Evolutionary conservation across 2,888 invertebrate species (phyloP), one percentile per base, ranked within the genome.

Genomic region (Lapara coniferarum): DNA sequence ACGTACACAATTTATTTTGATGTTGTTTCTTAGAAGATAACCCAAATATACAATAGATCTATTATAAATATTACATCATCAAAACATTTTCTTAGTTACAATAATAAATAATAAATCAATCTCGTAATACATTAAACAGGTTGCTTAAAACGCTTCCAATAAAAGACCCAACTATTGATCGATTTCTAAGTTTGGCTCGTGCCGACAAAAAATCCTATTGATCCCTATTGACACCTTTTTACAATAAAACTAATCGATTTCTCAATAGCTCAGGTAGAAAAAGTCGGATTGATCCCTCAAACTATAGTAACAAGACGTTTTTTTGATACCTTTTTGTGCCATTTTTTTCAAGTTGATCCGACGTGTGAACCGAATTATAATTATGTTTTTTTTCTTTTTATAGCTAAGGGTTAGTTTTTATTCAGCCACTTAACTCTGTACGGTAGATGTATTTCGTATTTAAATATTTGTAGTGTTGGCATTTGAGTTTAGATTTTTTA

Each of bases 301-400:
- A 46, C 19, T 37, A 30, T 44, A 52, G 49, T 56, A 30, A 51
- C 56, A 66, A 77, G 75, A 81, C 76, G 69, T 67, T 71, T 79
- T 82, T 79, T 77, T 73, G 71, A 66, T 52, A 55, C 16, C 69
- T 82, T 81, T 79, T 83, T 85, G 77, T 78, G 77, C 75, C 76
- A 76, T 72, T 76, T 78, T 76, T 79, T 77, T 77, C 67, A 77
- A 75, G 76, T 79, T 80, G 76, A 85, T 79, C 78, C 78, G 71
- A 77, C 78, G 81, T 85, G 86, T 81, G 86, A 86, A 86, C 84
- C 73, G 83, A 82, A 82, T 84, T 77, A 76, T 75, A 81, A 83
- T 77, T 77, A 56, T 71, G 68, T 72, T 69, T 73, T 79, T 78
- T 77, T 75, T 70, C 59, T 44, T 30, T 37, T 73, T 73, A 37